Percentiles rank a stretch among this genome's conserved stretches.
These are phyloP conservation scores for Anoplopoma fimbria DNA, from an alignment of 2,113 vertebrate species.

Conservation along the genomic window DNA sequence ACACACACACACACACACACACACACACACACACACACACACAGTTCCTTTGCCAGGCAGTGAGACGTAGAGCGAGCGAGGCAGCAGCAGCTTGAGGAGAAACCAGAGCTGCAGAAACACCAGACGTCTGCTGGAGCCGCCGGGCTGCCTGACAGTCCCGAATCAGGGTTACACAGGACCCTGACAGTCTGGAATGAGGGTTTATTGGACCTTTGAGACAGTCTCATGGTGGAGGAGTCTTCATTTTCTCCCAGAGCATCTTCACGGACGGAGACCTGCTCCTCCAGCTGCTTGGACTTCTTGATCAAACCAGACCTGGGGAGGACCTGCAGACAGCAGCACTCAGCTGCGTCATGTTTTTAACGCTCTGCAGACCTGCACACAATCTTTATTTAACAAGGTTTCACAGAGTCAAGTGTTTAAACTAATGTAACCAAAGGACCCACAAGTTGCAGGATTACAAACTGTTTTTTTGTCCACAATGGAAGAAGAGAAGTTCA, in stretches of 20 bases:
- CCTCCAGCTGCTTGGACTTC: constrained; percentile 3
- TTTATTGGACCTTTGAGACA: not conserved
- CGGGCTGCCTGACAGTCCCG: not conserved
- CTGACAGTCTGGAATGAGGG: not conserved
- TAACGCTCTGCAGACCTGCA: not conserved
- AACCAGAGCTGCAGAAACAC: constrained; percentile 25
- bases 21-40: constrained; percentile 20
- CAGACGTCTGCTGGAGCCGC: constrained; percentile 1
- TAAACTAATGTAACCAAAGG: not conserved
- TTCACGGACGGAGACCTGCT: constrained; percentile 8
- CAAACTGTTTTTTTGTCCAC: not conserved
- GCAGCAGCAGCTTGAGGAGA: constrained; percentile 29
- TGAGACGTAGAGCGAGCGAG: constrained; percentile 23
- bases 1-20: constrained; percentile 26
- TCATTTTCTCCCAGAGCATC: constrained; percentile 25
- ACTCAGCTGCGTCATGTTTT: no score
- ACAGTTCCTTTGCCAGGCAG: constrained; percentile 5
- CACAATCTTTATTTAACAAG: not conserved
- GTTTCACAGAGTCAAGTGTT: not conserved
- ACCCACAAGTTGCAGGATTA: not conserved
- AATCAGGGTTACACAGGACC: not conserved
- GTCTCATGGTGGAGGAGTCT: not conserved
- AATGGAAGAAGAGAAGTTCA: not conserved
- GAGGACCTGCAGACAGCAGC: not conserved
- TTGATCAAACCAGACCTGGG: no score